Evolutionary conservation across 2,113 vertebrate species (phyloP), one percentile per base, ranked within the genome.

Genomic region (Athene cunicularia): DNA sequence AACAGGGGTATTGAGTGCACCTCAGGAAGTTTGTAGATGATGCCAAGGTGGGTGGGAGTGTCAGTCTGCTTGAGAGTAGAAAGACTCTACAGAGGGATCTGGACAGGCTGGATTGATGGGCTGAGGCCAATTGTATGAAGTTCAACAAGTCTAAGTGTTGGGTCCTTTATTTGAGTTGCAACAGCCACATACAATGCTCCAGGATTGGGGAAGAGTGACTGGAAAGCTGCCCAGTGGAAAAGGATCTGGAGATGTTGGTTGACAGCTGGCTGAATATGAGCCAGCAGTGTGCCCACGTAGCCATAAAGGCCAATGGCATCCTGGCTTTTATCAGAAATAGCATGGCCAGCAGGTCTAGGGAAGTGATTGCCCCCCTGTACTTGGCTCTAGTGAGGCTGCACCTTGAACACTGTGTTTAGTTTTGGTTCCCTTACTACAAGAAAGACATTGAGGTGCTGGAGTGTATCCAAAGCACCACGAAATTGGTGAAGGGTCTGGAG

Each of bases 361-460:
- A 41, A 35, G 56, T 4, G 80, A 73, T 1, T 1, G 2, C 64
- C 0, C 20, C 8, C 2, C 5, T 22, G 9, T 35, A 33, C 22
- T 64, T 0, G 0, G 21, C 52, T 13, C 26, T 37, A 39, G 2
- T 47, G 43, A 64, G 24, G 8, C 10, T 0, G 0, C 3, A 39
- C 8, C 68, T 52, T 1, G 1, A 63, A 5, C 2, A 4, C 6
- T 27, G 19, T 23, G 37, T 14, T 5, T 55, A 70, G 28, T 47
- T 75, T 12, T 32, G 24, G 21, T 21, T 4, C 6, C 7, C 43
- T 75, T 33, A 41, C 1, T 64, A 18, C 14, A 75, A 16, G 12
- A 12, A 58, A 6, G 32, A 47, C 12, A 12, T 2, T 24, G 75
- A 70, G 20, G 12, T 3, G 19, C 28, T 70, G 28, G 43, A 35